Base-by-base conservation (phyloP, 2,113 vertebrate genomes). In the Herpailurus yagouaroundi region DNA sequence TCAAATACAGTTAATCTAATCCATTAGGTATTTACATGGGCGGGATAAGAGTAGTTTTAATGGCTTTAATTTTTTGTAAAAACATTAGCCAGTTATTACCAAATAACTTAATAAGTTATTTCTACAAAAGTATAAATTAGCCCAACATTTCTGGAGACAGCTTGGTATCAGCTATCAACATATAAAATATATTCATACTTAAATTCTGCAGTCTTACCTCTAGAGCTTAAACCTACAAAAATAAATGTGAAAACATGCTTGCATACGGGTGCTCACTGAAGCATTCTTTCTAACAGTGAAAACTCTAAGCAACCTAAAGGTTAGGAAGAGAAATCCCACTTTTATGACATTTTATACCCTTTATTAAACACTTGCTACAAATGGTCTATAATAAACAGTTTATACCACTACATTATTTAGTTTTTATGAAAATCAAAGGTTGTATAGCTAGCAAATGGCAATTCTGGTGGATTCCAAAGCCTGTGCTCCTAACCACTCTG, bases 271-370 rank as follows among this genome's bases (percentile, higher is more conserved):
- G 31, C 7, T 76, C 5, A 66, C 31, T n/a, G n/a, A 21, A 50
- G 13, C 1, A 71, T n/a, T 92, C 64, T 55, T 57, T 60, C 9
- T 38, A 79, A 91, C 3, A 80, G 14, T 15, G 19, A 86, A 89
- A 92, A 50, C 29, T 94, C 77, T 84, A 92, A 77, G 57, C 23
- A 89, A 94, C 21, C 9, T 55, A 97, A 85, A 85, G 50, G 29
- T 79, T 84, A 77, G 52, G 52, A 89, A 92, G 73, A 91, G 25
- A 88, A 69, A 73, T 48, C 31, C 64, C 64, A 82, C 45, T 33
- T 60, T 45, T 76, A 76, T 29, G 38, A 41, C 27, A 77, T 48
- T 77, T 77, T 48, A 77, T 69, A 79, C 18, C 3, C 19, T 73
- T 74, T 84, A 92, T 33, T 84, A 60, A 87, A 48, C 36, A 64